Percentiles rank a stretch among this genome's conserved stretches.
These are phyloP conservation scores for Thunnus albacares DNA, from an alignment of 2,797 vertebrate genomes.

Conservation along the genomic window DNA sequence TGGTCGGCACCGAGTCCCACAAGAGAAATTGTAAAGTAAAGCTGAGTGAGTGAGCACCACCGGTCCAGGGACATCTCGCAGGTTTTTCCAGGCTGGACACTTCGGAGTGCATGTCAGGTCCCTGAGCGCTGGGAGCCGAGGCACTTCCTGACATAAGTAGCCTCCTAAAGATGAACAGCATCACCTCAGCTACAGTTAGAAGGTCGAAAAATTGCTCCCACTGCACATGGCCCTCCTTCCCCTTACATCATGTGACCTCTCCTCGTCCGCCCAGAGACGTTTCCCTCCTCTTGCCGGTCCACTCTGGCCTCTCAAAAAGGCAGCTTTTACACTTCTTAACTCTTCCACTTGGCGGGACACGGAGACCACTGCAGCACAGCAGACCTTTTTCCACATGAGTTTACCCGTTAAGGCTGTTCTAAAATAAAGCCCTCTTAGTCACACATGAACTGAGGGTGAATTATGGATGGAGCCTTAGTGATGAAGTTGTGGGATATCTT, in stretches of 20 bases:
- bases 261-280: constrained; percentile 75
- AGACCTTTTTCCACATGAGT: constrained; percentile 88
- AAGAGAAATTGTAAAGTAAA: constrained; percentile 95
- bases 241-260: constrained; percentile 88
- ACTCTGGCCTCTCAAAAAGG: constrained; percentile 83
- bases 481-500: constrained; percentile 85
- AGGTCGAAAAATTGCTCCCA: constrained; percentile 98
- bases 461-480: constrained; percentile 83
- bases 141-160: constrained; percentile 93
- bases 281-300: constrained; percentile 55
- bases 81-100: constrained; percentile 92
- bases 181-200: constrained; percentile 94
- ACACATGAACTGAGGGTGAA: constrained; percentile 82
- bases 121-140: constrained; percentile 88
- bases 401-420: constrained; percentile 82
- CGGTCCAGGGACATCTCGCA: constrained; percentile 91
- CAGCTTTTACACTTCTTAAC: constrained; percentile 95
- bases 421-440: constrained; percentile 85
- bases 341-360: constrained; percentile 86
- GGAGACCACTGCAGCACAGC: constrained; percentile 77
- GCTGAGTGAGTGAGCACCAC: constrained; percentile 93
- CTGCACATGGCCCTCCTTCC: constrained; percentile 85
- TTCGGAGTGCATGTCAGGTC: constrained; percentile 89
- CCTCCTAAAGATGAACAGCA: constrained; percentile 95
- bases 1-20: constrained; percentile 91